Evolutionary conservation across 2,797 vertebrate genomes (phyloP).

Genomic region (Enoplosus armatus): DNA sequence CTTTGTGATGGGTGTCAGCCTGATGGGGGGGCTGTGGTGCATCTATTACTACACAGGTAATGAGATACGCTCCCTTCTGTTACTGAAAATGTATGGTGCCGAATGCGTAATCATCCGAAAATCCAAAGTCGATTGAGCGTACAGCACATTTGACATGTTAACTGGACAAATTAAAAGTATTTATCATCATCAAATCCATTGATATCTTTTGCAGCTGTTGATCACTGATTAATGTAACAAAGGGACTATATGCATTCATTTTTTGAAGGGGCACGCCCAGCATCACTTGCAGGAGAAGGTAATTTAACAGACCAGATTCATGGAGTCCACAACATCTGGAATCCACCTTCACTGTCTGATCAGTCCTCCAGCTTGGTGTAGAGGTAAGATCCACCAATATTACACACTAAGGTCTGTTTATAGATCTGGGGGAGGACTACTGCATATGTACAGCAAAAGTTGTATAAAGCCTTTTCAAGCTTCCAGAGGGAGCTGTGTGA

Average conservation of each 20-base stretch:
- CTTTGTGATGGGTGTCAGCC: slow-evolving; percentile 86
- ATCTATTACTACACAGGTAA: slow-evolving; percentile 87
- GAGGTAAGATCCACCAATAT: slow-evolving; percentile 45
- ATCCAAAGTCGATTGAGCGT: not conserved
- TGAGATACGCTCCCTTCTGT: not conserved
- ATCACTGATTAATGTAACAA: not conserved
- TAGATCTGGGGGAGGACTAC: not conserved
- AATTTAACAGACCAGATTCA: slow-evolving; percentile 44
- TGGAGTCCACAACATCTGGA: slow-evolving; percentile 30
- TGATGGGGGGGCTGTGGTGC: slow-evolving; percentile 88
- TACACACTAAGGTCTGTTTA: not conserved
- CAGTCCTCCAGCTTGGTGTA: slow-evolving; percentile 74
- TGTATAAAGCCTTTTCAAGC: too few species aligned
- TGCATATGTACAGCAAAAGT: too few species aligned
- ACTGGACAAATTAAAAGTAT: not conserved
- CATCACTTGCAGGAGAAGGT: slow-evolving; percentile 30
- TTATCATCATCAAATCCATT: not conserved
- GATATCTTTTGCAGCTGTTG: not conserved
- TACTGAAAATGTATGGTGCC: not conserved
- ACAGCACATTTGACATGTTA: not conserved
- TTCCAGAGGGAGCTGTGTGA: too few species aligned
- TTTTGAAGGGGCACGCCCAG: slow-evolving; percentile 48
- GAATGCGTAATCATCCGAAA: not conserved
- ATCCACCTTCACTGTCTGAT: slow-evolving; percentile 41
- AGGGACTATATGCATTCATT: slow-evolving; percentile 11